These are phyloP conservation scores for Aplocera efformata DNA, from an alignment of 2,888 invertebrate genomes.

Conservation along the genomic window DNA sequence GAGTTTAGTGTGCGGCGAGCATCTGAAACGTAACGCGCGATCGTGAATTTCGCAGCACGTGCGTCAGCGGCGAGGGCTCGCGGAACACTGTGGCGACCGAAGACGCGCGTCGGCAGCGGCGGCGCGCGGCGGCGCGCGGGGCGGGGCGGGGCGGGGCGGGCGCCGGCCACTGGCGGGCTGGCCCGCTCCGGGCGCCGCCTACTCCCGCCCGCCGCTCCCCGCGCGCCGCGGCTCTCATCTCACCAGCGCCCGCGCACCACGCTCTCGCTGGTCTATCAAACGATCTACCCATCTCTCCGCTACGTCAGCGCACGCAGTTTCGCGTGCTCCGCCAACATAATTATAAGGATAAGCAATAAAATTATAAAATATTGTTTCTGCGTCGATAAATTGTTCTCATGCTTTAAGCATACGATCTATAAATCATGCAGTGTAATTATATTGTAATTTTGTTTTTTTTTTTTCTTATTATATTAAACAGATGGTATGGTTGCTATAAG, in stretches of 20 bases:
- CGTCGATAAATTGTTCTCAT: no score
- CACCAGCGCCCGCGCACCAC: slow-evolving; percentile 20
- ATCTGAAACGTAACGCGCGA: slow-evolving; percentile 66
- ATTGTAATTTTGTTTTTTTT: no score
- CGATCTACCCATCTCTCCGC: neutral
- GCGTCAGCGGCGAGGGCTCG: slow-evolving; percentile 58
- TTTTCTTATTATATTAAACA: no score
- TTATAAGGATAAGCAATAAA: no score
- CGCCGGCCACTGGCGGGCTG: slow-evolving; percentile 44
- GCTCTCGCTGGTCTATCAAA: slow-evolving; percentile 29
- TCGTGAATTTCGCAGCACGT: slow-evolving; percentile 46
- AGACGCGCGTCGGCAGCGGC: slow-evolving; percentile 33
- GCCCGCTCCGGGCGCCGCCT: slow-evolving; percentile 32
- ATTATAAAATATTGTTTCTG: no score
- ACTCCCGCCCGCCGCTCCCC: slow-evolving; percentile 29
- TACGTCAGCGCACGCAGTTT: no score
- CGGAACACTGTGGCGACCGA: slow-evolving; percentile 52
- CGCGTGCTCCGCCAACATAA: no score
- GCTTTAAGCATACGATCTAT: no score
- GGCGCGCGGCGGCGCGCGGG: slow-evolving; percentile 33
- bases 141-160: slow-evolving; percentile 42
- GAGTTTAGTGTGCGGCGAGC: slow-evolving; percentile 59
- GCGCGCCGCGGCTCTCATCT: neutral
- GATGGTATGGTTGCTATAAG: no score
- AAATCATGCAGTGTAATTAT: no score